phyloP scores from a whole-genome alignment of 2,113 vertebrate species.

The Mustela nigripes region DNA sequence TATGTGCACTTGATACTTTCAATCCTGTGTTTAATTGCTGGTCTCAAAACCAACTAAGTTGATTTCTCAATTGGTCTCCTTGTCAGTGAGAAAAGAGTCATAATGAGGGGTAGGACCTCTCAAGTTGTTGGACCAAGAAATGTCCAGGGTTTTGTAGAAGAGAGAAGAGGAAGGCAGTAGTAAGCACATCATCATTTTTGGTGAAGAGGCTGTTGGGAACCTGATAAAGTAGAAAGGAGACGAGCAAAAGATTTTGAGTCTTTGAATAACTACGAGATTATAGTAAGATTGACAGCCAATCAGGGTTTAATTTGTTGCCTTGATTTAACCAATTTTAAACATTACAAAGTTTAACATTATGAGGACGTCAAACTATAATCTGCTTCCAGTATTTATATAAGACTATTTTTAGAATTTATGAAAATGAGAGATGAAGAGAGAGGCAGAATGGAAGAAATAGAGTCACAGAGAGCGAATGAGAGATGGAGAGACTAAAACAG shows the following conservation, averaged over 20 bases:
- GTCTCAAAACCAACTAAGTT: neutral
- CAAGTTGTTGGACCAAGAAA: neutral
- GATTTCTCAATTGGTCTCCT: neutral
- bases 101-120: neutral
- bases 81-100: neutral
- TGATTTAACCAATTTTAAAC: slow-evolving; percentile 10
- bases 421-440: neutral
- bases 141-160: neutral
- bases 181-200: neutral
- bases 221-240: neutral
- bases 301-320: neutral
- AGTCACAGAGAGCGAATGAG: neutral
- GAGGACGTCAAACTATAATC: slow-evolving; percentile 1
- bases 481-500: neutral
- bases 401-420: neutral
- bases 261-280: neutral
- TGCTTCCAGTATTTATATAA: neutral
- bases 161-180: neutral
- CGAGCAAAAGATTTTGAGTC: neutral
- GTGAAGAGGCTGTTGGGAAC: neutral
- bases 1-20: neutral
- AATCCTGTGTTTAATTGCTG: slow-evolving; percentile 7
- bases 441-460: neutral
- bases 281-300: neutral
- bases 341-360: slow-evolving; percentile 13